Percentiles rank a stretch among this genome's conserved stretches.
phyloP scores from a whole-genome alignment of 1,140 invertebrate genomes.

The Trichonephila clavata region DNA sequence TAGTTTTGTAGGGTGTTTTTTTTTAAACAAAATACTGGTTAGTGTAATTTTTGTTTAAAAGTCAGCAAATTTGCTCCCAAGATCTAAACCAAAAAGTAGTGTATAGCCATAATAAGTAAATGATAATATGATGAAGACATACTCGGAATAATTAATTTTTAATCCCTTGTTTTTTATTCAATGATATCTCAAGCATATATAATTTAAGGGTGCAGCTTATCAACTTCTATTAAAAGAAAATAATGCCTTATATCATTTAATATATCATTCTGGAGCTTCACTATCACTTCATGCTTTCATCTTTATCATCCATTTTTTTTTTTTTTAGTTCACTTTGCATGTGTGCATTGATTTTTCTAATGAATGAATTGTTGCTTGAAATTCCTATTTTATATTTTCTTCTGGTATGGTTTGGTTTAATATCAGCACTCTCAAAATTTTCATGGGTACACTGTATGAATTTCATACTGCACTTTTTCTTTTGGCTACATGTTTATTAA shows the following conservation, averaged over 20 bases:
- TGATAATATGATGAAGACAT: too few species aligned
- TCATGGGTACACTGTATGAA: background rate
- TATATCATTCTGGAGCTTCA: constrained; percentile 1
- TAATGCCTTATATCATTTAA: constrained; percentile 13
- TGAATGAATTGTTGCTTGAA: constrained; percentile 25
- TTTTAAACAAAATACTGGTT: too few species aligned
- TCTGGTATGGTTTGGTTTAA: background rate
- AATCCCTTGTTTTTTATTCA: background rate
- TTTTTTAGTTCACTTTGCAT: background rate
- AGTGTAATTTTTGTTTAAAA: too few species aligned
- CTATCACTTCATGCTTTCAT: constrained; percentile 36
- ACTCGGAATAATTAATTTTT: background rate
- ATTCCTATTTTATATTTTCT: background rate
- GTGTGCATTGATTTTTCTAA: background rate
- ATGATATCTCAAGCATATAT: background rate
- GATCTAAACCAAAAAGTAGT: too few species aligned
- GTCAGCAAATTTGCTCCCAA: too few species aligned
- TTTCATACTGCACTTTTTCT: background rate
- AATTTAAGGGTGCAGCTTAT: background rate
- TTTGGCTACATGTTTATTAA: background rate
- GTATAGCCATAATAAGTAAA: too few species aligned
- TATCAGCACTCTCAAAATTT: background rate
- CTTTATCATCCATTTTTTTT: background rate
- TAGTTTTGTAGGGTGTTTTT: too few species aligned
- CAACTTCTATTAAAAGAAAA: constrained; percentile 28